Evolutionary conservation across 2,797 vertebrate genomes (phyloP).

Genomic region (Vespertilio murinus): DNA sequence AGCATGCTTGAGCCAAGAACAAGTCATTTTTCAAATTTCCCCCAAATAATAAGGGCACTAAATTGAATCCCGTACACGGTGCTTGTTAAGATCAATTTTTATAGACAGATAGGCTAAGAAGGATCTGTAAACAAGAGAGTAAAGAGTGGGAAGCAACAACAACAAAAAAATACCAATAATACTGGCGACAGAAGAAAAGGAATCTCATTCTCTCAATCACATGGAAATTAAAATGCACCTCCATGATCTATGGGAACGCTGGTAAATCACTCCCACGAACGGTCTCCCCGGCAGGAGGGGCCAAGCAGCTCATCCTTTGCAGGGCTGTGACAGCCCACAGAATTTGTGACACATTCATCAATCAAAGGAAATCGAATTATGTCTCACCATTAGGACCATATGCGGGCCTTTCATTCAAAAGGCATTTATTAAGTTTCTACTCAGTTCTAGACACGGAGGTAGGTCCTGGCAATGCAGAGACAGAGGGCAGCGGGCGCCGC

Average conservation of each 20-base stretch:
- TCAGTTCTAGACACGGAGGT: not conserved
- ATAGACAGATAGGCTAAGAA: slow-evolving; percentile 67
- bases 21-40: slow-evolving; percentile 52
- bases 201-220: slow-evolving; percentile 19
- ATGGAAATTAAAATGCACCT: not conserved
- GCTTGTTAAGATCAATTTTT: slow-evolving; percentile 67
- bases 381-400: not conserved
- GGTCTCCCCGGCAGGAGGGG: not conserved
- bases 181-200: slow-evolving; percentile 17
- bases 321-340: not conserved
- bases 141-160: slow-evolving; percentile 50
- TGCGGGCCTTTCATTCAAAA: not conserved
- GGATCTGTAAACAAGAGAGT: slow-evolving; percentile 49
- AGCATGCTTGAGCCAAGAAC: slow-evolving; percentile 58
- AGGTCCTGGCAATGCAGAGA: not conserved
- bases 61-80: slow-evolving; percentile 22
- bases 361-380: not conserved
- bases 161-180: slow-evolving; percentile 44
- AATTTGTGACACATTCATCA: not conserved
- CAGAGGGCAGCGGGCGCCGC: not conserved
- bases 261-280: not conserved
- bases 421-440: not conserved
- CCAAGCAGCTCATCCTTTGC: not conserved
- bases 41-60: slow-evolving; percentile 51
- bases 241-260: not conserved